Percentiles rank a stretch among this genome's conserved stretches.
Evolutionary conservation across 2,797 vertebrate genomes (phyloP).

Genomic region (Chloroceryle inda): DNA sequence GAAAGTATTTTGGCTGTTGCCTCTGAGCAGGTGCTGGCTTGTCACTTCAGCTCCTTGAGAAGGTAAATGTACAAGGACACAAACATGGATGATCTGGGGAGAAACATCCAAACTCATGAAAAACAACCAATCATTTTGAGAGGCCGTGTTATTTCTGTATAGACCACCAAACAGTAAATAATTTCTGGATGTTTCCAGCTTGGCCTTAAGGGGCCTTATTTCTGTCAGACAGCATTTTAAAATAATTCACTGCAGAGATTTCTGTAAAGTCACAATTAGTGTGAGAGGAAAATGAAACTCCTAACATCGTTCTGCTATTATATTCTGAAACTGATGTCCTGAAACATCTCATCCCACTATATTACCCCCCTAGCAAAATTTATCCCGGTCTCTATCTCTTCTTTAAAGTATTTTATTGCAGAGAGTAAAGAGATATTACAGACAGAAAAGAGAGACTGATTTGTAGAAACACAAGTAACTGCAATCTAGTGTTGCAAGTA

Average conservation of each 20-base stretch:
- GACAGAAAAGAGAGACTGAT: neutral
- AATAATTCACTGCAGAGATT: neutral
- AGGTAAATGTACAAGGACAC: neutral
- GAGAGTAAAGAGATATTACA: neutral
- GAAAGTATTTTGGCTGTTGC: neutral
- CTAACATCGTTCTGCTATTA: neutral
- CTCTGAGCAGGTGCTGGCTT: neutral
- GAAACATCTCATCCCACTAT: neutral
- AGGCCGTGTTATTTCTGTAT: neutral
- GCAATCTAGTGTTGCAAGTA: neutral
- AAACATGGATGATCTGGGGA: neutral
- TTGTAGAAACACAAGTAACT: slow-evolving; percentile 1
- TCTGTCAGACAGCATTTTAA: neutral
- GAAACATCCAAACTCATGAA: neutral
- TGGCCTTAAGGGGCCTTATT: neutral
- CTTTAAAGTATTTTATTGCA: neutral
- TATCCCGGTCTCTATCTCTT: neutral
- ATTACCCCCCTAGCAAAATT: neutral
- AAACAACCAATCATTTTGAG: neutral
- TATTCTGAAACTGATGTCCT: neutral
- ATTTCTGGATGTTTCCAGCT: neutral
- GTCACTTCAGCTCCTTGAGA: neutral
- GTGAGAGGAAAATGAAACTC: neutral
- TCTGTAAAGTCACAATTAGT: neutral
- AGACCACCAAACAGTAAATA: neutral